phyloP scores from a whole-genome alignment of 2,888 invertebrate species.

The Autographa gamma region DNA sequence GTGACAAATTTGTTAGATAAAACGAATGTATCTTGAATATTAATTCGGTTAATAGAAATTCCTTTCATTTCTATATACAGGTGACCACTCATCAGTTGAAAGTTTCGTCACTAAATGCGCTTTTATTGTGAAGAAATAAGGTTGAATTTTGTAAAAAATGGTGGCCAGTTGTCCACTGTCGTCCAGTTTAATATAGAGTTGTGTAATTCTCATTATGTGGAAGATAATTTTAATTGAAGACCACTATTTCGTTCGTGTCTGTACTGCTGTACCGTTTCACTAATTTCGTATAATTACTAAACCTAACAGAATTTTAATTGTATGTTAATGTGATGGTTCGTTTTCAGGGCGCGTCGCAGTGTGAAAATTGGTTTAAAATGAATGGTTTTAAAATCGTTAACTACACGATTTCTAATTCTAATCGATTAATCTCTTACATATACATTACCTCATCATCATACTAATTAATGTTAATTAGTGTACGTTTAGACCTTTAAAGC shows the following conservation, averaged over 20 bases:
- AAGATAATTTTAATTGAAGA: conserved; percentile 53
- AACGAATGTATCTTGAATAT: conserved; percentile 59
- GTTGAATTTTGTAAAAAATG: neutral
- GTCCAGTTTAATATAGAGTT: conserved; percentile 20
- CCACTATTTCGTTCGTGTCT: conserved; percentile 40
- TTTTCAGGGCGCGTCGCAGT: conserved; percentile 18
- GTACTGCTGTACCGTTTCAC: conserved; percentile 37
- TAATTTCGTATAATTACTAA: conserved; percentile 48
- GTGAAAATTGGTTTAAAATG: conserved; percentile 35
- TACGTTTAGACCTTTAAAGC: neutral
- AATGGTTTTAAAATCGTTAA: conserved; percentile 26
- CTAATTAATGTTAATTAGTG: conserved; percentile 3
- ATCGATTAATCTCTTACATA: conserved; percentile 30
- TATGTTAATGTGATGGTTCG: conserved; percentile 33
- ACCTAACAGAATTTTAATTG: conserved; percentile 38
- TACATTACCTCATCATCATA: conserved; percentile 14
- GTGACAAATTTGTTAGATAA: conserved; percentile 61
- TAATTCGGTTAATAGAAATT: conserved; percentile 57
- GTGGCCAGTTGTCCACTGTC: neutral
- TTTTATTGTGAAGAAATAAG: neutral
- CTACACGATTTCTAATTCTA: conserved; percentile 27
- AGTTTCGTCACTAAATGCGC: neutral
- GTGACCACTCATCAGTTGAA: conserved; percentile 11
- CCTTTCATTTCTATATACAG: conserved; percentile 23
- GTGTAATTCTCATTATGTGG: conserved; percentile 35